Conservation (phyloP, 2,888 invertebrate species). For the Caradrina kadenii region DNA sequence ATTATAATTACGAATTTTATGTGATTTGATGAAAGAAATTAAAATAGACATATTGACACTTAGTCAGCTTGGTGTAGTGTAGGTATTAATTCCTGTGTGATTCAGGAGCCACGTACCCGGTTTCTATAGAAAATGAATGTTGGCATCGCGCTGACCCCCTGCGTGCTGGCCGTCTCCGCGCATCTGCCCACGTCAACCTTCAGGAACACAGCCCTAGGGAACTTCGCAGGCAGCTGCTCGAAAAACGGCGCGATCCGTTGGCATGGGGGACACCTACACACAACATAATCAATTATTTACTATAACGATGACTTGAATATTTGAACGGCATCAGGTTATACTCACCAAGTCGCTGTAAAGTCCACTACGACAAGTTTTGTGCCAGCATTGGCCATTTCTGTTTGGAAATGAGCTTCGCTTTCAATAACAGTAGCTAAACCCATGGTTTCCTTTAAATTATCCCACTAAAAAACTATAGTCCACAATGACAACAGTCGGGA, state of each 20-base stretch:
- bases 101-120: slow-evolving; percentile 85
- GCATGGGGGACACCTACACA: slow-evolving; percentile 98
- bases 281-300: slow-evolving; percentile 56
- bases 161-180: slow-evolving; percentile 95
- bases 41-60: not conserved
- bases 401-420: slow-evolving; percentile 95
- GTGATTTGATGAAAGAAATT: not conserved
- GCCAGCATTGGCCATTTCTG: slow-evolving; percentile 95
- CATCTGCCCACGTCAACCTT: slow-evolving; percentile 99
- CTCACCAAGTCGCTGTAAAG: slow-evolving; percentile 98
- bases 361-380: slow-evolving; percentile 97
- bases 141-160: slow-evolving; percentile 99
- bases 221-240: slow-evolving; percentile 96
- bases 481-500: slow-evolving; percentile 74
- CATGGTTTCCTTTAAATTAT: slow-evolving; percentile 78
- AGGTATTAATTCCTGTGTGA: not conserved
- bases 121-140: slow-evolving; percentile 99
- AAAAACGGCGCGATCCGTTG: slow-evolving; percentile 98
- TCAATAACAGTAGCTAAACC: slow-evolving; percentile 92
- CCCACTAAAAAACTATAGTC: slow-evolving; percentile 59
- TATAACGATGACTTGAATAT: slow-evolving; percentile 80
- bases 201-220: slow-evolving; percentile 96
- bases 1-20: slow-evolving; percentile 1
- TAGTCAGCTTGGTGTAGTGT: not conserved
- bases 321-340: slow-evolving; percentile 73